Evolutionary conservation across 2,113 vertebrate species (phyloP), one percentile per base, ranked within the genome.

Genomic region (Onychostoma macrolepis): DNA sequence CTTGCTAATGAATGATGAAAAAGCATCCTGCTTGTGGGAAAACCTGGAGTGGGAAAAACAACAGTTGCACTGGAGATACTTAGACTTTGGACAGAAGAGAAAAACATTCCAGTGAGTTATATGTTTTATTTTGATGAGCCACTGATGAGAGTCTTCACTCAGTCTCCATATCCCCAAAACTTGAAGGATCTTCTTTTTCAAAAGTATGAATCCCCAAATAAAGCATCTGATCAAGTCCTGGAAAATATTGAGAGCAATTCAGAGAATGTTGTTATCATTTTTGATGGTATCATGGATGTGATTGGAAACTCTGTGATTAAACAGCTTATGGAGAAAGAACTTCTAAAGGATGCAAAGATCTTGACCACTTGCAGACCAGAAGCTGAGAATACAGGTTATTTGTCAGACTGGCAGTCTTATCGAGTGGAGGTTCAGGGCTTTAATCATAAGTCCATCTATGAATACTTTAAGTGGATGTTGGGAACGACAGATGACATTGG

Each of bases 21-120:
- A 71, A 90, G 56, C 26, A 89, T 90, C 24, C 84, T 89, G 6
- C 86, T 90, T 45, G 84, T 90, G n/a, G 90, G 90, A 24, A 90
- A 89, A 80, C 88, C 90, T 67, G 90, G 90, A 56, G 86, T 89
- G 71, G 90, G 90, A 26, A 90, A 89, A 80, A 86, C 90, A 85
- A 85, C 87, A 33, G 83, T 86, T 9, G 80, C 81, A 26, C 80
- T 84, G 38, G 86, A 87, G 78, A 83, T 90, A 69, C 26, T 90
- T 33, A 61, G 84, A 75, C 56, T 90, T 17, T 90, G 88, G 88
- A 43, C 76, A 26, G 80, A 89, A 78, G 77, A 83, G n/a, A 77
- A 89, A 38, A 38, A 76, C 33, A 36, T 33, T 65, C 38, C 72
- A 78, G 86, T 58, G 43, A 76, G 61, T 69, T 90, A 90, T 24